A percentile compares a stretch with the other conserved stretches of the same genome.
phyloP scores from a whole-genome alignment of 2,888 invertebrate genomes.

The Brachyopa scutellaris region DNA sequence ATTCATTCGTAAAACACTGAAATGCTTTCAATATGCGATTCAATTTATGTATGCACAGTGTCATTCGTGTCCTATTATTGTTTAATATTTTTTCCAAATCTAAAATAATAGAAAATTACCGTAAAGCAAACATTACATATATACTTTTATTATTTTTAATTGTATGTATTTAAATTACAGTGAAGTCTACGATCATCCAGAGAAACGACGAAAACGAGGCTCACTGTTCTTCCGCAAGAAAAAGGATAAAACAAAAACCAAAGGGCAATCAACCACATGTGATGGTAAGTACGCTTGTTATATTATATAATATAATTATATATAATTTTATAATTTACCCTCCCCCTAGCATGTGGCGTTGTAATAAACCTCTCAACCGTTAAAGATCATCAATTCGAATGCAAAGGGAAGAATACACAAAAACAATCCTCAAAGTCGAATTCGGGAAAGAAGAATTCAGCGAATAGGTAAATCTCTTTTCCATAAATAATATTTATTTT shows the following conservation, averaged over 20 bases:
- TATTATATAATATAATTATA: too few species aligned
- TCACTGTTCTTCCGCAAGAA: conserved; percentile 96
- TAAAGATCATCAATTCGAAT: conserved; percentile 93
- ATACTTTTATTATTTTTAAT: background rate
- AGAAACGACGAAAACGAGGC: conserved; percentile 93
- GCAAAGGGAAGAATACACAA: conserved; percentile 82
- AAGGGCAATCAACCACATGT: conserved; percentile 79
- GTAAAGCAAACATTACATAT: too few species aligned
- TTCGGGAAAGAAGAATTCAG: conserved; percentile 75
- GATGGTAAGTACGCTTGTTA: too few species aligned
- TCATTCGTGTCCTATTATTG: conserved; percentile 56
- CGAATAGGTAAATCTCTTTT: conserved; percentile 74
- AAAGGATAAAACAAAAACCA: conserved; percentile 85
- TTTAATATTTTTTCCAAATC: conserved; percentile 4
- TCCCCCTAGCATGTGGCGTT: conserved; percentile 89
- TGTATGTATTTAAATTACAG: conserved; percentile 65
- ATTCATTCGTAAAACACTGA: conserved; percentile 55
- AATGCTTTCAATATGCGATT: conserved; percentile 68
- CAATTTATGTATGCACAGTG: conserved; percentile 66
- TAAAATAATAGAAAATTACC: background rate
- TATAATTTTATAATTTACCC: background rate
- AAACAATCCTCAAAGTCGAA: conserved; percentile 74
- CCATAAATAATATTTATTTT: background rate
- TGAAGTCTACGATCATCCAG: conserved; percentile 86
- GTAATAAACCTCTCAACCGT: conserved; percentile 94